Percentiles rank a stretch among this genome's conserved stretches.
phyloP scores from a whole-genome alignment of 2,888 invertebrate species.

The Argynnis bischoffii region DNA sequence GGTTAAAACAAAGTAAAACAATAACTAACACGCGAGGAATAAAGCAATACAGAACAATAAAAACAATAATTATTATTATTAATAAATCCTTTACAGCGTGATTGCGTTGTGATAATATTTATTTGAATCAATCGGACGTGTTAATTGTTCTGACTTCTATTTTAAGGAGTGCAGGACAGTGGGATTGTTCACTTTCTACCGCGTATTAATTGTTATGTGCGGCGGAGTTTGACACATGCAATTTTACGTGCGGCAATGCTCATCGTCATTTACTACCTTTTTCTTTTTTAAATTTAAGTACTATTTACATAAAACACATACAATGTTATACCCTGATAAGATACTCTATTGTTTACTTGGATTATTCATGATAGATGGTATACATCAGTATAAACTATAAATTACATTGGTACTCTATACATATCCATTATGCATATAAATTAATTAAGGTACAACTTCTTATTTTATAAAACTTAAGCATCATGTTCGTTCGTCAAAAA shows the following conservation, averaged over 20 bases:
- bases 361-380: too few species aligned
- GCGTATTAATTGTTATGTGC: constrained; percentile 79
- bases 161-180: constrained; percentile 63
- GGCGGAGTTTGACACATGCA: constrained; percentile 69
- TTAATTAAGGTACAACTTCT: too few species aligned
- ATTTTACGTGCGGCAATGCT: constrained; percentile 78
- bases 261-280: constrained; percentile 55
- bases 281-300: constrained; percentile 44
- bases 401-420: too few species aligned
- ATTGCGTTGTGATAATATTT: constrained; percentile 47
- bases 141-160: constrained; percentile 66
- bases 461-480: too few species aligned
- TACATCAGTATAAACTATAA: too few species aligned
- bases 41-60: background rate
- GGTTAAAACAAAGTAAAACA: too few species aligned
- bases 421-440: too few species aligned
- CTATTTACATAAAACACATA: constrained; percentile 30
- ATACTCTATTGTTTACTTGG: too few species aligned
- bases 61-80: background rate
- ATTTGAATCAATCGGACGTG: constrained; percentile 60
- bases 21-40: background rate
- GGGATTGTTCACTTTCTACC: constrained; percentile 76
- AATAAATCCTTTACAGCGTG: constrained; percentile 20
- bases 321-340: background rate
- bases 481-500: too few species aligned